Evolutionary conservation across 2,888 invertebrate species (phyloP).

Genomic region (Muschampia plurimacula): DNA sequence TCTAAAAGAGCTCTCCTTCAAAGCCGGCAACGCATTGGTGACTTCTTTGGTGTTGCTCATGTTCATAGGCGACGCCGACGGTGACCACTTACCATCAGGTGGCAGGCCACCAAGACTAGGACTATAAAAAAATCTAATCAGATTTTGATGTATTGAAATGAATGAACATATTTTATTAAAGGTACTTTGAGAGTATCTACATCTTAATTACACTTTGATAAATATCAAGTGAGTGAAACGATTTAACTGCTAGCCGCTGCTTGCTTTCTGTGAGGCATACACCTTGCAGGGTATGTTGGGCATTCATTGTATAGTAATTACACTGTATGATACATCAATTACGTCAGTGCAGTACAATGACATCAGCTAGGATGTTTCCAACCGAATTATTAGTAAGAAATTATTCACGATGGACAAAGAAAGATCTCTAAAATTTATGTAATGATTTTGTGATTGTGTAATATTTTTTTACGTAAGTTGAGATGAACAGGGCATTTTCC

Average conservation of each 20-base stretch:
- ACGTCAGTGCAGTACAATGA: conserved; percentile 49
- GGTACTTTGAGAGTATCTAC: no score
- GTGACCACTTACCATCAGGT: no score
- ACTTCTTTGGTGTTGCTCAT: no score
- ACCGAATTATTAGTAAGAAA: conserved; percentile 15
- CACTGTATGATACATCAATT: conserved; percentile 49
- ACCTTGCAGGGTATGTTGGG: conserved; percentile 5
- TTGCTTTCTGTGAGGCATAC: background rate
- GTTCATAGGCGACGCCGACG: no score
- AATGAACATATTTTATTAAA: background rate
- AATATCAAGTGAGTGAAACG: background rate
- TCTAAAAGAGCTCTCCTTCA: no score
- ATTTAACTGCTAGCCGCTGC: background rate
- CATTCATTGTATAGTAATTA: conserved; percentile 46
- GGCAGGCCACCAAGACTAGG: no score
- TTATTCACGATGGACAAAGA: no score
- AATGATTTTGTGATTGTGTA: no score
- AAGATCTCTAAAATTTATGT: no score
- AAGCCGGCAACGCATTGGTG: no score
- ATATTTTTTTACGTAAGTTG: no score
- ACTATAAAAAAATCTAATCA: background rate
- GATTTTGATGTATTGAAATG: background rate
- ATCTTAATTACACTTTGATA: background rate
- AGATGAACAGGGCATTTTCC: no score
- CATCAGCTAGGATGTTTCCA: conserved; percentile 45